Evolutionary conservation across 2,797 vertebrate species (phyloP).

Genomic region (Geotrypetes seraphini): DNA sequence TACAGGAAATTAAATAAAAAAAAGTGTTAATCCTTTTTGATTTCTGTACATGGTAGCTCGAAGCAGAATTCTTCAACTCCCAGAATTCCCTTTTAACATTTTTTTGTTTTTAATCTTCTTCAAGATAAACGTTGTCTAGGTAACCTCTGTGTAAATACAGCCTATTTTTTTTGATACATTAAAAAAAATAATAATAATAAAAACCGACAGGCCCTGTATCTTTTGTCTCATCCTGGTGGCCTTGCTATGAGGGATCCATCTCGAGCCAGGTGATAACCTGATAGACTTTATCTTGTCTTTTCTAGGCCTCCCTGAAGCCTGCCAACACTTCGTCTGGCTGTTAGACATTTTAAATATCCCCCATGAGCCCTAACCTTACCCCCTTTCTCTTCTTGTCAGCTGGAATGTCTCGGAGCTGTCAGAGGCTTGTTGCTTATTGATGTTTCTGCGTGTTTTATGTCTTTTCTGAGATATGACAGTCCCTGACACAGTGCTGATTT

Average conservation of each 20-base stretch:
- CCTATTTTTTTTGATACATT: constrained; percentile 48
- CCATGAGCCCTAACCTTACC: constrained; percentile 94
- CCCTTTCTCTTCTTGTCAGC: constrained; percentile 78
- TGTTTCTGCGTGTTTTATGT: constrained; percentile 98
- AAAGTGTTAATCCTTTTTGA: constrained; percentile 72
- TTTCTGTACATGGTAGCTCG: constrained; percentile 65
- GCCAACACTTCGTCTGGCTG: constrained; percentile 82
- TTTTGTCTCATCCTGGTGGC: constrained; percentile 59
- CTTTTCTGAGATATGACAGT: constrained; percentile 89
- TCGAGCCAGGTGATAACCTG: constrained; percentile 93
- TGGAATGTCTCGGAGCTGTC: constrained; percentile 87
- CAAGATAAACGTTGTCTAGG: constrained; percentile 53
- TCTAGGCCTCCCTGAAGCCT: constrained; percentile 76
- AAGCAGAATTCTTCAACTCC: constrained; percentile 60
- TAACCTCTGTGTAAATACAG: constrained; percentile 45
- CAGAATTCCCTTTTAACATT: constrained; percentile 35
- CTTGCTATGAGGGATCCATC: constrained; percentile 71
- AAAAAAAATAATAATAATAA: constrained; percentile 28
- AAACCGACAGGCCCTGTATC: constrained; percentile 33
- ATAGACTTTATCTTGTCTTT: constrained; percentile 97
- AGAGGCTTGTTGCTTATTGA: constrained; percentile 98
- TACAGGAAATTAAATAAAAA: constrained; percentile 71
- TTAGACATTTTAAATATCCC: constrained; percentile 78
- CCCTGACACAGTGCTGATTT: constrained; percentile 94
- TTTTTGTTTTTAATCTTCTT: constrained; percentile 38